Base-by-base conservation (phyloP, 2,888 invertebrate genomes). In the Elysia crispata region DNA sequence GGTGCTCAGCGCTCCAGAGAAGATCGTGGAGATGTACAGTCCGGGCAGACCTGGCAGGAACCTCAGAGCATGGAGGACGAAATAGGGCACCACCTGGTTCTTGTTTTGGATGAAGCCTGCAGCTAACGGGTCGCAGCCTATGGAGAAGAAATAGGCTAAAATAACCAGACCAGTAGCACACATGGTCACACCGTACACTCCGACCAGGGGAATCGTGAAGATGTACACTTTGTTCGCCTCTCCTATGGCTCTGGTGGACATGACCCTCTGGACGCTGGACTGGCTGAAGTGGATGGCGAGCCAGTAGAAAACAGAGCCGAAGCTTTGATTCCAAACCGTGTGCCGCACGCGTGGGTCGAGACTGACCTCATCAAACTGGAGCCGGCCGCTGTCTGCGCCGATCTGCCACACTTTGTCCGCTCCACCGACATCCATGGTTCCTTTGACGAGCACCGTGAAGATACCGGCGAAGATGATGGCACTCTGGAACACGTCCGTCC, bases 31-130 rank as follows among this genome's bases (percentile, higher is more conserved):
- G 73, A 87, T 82, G 80, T 86, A 86, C 23, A 87, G 74, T 1
- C 87, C 87, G 8, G 86, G 77, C 33, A 86, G 69, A 3, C 86
- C 86, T 3, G 86, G 86, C 18, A 83, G 76, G 50, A 80, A 80
- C 5, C 76, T 62, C 28, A 86, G 67, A 18, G 83, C 77, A 25
- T 84, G 81, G 72, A 86, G 82, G 11, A 86, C 85, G 62, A 86
- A 86, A 77, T 84, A 85, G 1, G 86, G 86, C 81, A 86, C 82
- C 57, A 86, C 73, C 86, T 85, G 77, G 72, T 87, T 87, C 18
- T 80, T 60, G 66, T 86, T 88, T 13, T 75, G 62, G 30, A 87
- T 82, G 72, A 79, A 79, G 0, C 86, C 85, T 8, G 85, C 86
- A 30, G 30, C 72, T 5, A 86, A 54, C 0, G 87, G 87, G 66